phyloP scores from a whole-genome alignment of 2,797 vertebrate species.

The Lates japonicus region DNA sequence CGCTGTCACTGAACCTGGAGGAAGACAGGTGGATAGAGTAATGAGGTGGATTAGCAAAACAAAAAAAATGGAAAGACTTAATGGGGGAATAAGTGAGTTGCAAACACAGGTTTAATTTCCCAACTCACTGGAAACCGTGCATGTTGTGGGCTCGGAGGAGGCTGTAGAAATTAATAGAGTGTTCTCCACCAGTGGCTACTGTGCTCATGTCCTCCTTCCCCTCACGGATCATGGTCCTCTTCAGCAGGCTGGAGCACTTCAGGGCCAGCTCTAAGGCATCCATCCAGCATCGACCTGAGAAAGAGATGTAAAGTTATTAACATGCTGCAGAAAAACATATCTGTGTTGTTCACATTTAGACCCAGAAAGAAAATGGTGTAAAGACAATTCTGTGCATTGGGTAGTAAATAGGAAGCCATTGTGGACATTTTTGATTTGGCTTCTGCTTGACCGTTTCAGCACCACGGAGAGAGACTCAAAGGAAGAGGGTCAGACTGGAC shows the following conservation, averaged over 20 bases:
- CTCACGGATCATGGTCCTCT: slow-evolving; percentile 98
- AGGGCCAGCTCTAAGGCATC: slow-evolving; percentile 97
- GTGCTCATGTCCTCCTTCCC: slow-evolving; percentile 93
- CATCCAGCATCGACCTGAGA: slow-evolving; percentile 97
- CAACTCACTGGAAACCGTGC: slow-evolving; percentile 92
- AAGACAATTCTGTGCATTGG: neutral
- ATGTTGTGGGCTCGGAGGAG: slow-evolving; percentile 95
- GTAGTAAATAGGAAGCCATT: neutral
- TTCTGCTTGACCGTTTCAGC: slow-evolving; percentile 34
- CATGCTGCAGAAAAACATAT: no score
- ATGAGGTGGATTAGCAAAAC: neutral
- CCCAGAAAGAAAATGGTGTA: neutral
- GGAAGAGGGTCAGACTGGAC: no score
- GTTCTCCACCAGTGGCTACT: slow-evolving; percentile 85
- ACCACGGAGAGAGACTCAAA: slow-evolving; percentile 35
- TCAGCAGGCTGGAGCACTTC: slow-evolving; percentile 97
- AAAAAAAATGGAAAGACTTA: neutral
- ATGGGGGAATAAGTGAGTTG: neutral
- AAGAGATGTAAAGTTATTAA: neutral
- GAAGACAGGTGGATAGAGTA: no score
- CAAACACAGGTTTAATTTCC: neutral
- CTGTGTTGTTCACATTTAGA: no score
- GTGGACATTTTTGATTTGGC: neutral
- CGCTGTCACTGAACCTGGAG: slow-evolving; percentile 93
- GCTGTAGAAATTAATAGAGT: slow-evolving; percentile 94